Conservation (phyloP, 2,888 invertebrate genomes). For the Eupeodes luniger region DNA sequence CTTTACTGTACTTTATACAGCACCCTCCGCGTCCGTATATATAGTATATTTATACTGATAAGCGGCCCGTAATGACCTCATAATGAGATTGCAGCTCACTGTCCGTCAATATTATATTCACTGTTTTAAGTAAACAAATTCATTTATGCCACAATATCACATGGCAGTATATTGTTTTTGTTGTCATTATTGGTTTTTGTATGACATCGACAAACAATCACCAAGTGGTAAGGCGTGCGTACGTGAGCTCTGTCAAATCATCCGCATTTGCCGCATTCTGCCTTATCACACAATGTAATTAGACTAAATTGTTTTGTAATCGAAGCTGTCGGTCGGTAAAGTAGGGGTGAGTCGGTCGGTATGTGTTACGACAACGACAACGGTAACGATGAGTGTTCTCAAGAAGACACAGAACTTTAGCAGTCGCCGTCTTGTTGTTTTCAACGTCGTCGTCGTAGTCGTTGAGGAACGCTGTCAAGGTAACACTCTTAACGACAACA, state of each 20-base stretch:
- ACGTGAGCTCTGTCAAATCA: conserved; percentile 71
- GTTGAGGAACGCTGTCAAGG: conserved; percentile 8
- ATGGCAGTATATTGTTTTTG: conserved; percentile 49
- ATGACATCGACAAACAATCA: conserved; percentile 35
- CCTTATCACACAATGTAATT: conserved; percentile 69
- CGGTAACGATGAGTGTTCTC: background rate
- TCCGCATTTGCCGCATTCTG: conserved; percentile 17
- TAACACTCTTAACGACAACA: background rate
- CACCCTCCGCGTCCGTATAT: background rate
- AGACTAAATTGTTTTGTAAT: conserved; percentile 42
- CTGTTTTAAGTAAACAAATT: conserved; percentile 66
- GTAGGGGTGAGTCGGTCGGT: background rate
- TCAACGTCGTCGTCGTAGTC: background rate
- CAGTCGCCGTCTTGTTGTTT: no score
- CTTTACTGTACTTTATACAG: background rate
- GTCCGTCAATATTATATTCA: conserved; percentile 43
- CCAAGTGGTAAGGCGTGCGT: conserved; percentile 56
- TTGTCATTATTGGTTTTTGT: conserved; percentile 52
- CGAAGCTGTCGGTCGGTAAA: background rate
- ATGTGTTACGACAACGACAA: no score
- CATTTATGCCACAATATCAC: conserved; percentile 71
- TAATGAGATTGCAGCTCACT: conserved; percentile 61
- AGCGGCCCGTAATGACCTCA: conserved; percentile 72
- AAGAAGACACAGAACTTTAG: conserved; percentile 32
- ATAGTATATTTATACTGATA: conserved; percentile 44